A percentile compares a stretch with the other conserved stretches of the same genome.
Conservation (phyloP, 2,797 vertebrate species). For the Chaetophractus vellerosus region DNA sequence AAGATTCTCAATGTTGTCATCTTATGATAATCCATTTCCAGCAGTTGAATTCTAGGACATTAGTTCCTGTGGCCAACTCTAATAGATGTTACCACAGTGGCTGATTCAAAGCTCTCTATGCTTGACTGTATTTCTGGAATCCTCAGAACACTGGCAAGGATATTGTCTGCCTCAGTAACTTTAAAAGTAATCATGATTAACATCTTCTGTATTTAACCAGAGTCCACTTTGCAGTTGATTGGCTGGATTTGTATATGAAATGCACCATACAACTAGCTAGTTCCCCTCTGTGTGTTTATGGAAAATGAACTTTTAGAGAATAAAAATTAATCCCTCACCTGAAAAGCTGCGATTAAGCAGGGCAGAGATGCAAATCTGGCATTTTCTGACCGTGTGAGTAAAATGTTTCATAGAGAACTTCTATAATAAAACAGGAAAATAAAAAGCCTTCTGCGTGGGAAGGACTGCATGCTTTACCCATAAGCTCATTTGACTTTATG, state of each 20-base stretch:
- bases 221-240: conserved; percentile 79
- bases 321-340: conserved; percentile 75
- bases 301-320: conserved; percentile 83
- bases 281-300: conserved; percentile 78
- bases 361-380: conserved; percentile 65
- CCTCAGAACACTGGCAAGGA: background rate
- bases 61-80: background rate
- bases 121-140: background rate
- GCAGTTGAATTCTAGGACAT: background rate
- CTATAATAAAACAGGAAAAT: background rate
- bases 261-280: conserved; percentile 63
- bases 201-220: conserved; percentile 82
- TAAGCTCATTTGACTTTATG: background rate
- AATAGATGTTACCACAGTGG: background rate
- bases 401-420: conserved; percentile 34
- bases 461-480: background rate
- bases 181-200: conserved; percentile 82
- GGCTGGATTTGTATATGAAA: conserved; percentile 85
- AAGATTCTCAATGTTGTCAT: background rate
- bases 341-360: conserved; percentile 64
- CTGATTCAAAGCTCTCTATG: background rate
- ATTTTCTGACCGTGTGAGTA: conserved; percentile 81
- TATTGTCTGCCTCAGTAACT: conserved; percentile 63
- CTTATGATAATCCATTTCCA: background rate
- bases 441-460: background rate